Evolutionary conservation across 1,140 invertebrate genomes (phyloP), one percentile per base, ranked within the genome.

Genomic region (Latrodectus geometricus): DNA sequence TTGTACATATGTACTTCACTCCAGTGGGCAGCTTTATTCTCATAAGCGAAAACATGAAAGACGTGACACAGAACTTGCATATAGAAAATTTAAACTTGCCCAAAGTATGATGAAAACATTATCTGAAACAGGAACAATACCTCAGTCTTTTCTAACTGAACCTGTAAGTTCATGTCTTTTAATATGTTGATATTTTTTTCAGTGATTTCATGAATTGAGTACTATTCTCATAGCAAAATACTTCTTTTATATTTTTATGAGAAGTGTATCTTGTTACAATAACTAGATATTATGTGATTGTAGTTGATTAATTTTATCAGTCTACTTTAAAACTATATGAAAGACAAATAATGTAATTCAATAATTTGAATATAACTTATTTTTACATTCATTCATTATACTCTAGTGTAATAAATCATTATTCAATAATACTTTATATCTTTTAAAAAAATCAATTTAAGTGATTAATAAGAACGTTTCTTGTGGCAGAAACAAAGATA

Each of bases 1-100:
- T 83, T 99, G 98, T 91, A 96, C 95, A 90, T 99, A 98, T 91
- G 97, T 99, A 0, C 92, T 99, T 61, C 97, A 99, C 90, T 98
- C 97, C 5, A 97, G 96, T 89, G 96, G 97, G 74, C 98, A 99
- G 90, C 94, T 99, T n/a, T 97, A 98, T 91, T 97, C 97, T 3
- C 98, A 99, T 91, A 99, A 99, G 88, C 94, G 97, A 66, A 99
- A 99, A 91, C 98, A 99, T 91, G 98, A 99, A 91, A 93, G 96
- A 20, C 95, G 96, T 90, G 97, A 98, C 88, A 95, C 95, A 7
- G 97, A 98, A 89, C 90, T 96, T 82, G 95, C 95, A 1, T 96
- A 96, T 91, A 91, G 95, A 74, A 95, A 95, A 90, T 96, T 95
- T 91, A 95, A 95, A 89, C 91, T 94, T 76, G 93, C 94, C 14